Evolutionary conservation across 2,113 vertebrate genomes (phyloP).

Genomic region (Microtus oregoni): DNA sequence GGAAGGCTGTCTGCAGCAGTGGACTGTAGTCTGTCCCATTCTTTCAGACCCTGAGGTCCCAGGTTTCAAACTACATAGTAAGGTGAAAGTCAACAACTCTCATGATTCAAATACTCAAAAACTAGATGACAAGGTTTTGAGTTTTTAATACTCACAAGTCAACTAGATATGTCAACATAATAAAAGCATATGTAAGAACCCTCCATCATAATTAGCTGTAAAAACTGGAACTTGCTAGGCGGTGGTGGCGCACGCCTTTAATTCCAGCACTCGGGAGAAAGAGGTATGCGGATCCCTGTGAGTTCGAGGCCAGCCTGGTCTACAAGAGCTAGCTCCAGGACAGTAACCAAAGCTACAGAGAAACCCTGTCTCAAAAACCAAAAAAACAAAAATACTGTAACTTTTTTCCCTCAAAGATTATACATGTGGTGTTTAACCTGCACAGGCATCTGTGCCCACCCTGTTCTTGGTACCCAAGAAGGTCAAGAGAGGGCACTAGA

Average conservation of each 20-base stretch:
- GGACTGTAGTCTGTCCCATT: not conserved
- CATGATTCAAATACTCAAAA: not conserved
- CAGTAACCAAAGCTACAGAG: no score
- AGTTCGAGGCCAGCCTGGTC: no score
- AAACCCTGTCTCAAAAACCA: no score
- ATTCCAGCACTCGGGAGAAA: no score
- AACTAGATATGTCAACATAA: not conserved
- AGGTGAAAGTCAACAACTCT: not conserved
- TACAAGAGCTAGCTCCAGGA: no score
- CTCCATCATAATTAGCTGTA: not conserved
- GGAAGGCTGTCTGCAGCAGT: not conserved
- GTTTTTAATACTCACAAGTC: not conserved
- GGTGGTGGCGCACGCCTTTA: no score
- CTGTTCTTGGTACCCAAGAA: not conserved
- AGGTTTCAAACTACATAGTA: not conserved
- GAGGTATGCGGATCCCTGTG: no score
- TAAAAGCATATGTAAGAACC: not conserved
- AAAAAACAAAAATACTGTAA: no score
- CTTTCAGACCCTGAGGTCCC: not conserved
- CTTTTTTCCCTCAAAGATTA: not conserved
- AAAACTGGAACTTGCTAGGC: not conserved
- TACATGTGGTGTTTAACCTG: not conserved
- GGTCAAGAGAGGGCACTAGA: not conserved
- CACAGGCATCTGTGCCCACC: accelerated
- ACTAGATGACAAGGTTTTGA: not conserved